Evolutionary conservation across 2,888 invertebrate genomes (phyloP).

Genomic region (Zaprionus obscuricornis): DNA sequence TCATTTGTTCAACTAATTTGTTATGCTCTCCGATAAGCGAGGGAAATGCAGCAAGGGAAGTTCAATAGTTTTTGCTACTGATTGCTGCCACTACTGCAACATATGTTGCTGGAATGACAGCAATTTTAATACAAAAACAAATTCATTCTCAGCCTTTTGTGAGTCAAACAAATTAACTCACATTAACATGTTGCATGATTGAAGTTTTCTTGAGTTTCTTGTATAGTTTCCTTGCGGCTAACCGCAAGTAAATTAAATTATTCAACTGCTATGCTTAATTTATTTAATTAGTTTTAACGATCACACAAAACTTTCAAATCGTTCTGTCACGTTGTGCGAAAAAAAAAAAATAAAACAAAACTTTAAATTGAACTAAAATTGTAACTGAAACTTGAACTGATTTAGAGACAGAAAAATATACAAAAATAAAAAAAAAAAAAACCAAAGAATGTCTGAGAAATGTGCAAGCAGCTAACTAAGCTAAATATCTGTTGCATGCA

Average conservation of each 20-base stretch:
- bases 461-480: too few relatives aligned
- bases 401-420: too few relatives aligned
- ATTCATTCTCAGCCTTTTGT: constrained; percentile 33
- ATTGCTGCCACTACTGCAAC: too few relatives aligned
- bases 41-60: too few relatives aligned
- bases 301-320: constrained; percentile 62
- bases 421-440: too few relatives aligned
- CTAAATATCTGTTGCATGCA: too few relatives aligned
- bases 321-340: constrained; percentile 45
- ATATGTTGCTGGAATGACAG: constrained; percentile 36
- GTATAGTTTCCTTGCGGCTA: constrained; percentile 44
- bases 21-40: constrained; percentile 38
- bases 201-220: constrained; percentile 10
- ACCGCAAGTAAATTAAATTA: constrained; percentile 10
- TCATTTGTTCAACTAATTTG: constrained; percentile 81
- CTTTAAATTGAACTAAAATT: too few relatives aligned
- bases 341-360: too few relatives aligned
- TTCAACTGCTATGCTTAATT: constrained; percentile 42
- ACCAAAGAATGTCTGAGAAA: too few relatives aligned
- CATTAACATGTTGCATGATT: constrained; percentile 47
- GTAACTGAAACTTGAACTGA: too few relatives aligned
- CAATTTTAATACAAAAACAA: constrained; percentile 41
- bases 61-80: too few relatives aligned
- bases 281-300: constrained; percentile 60
- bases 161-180: constrained; percentile 62